Evolutionary conservation across 1,140 invertebrate genomes (phyloP), one percentile per base, ranked within the genome.

Genomic region (Tribolium madens): DNA sequence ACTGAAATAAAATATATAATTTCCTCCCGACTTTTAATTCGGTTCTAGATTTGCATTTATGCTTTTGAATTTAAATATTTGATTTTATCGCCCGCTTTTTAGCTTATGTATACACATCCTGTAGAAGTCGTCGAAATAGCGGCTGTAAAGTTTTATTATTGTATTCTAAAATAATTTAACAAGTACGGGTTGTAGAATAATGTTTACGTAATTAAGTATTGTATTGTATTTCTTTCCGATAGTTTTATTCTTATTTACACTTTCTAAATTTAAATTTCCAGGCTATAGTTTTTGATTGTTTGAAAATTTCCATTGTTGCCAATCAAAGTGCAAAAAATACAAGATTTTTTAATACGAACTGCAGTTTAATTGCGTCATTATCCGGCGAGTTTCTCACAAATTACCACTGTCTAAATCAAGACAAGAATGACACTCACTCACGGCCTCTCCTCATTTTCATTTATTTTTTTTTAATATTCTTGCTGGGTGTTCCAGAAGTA

Each of bases 101-200:
- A 26, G 46, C 3, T 21, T 50, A 72, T 72, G 46, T 72, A 48
- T 72, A 72, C 70, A 72, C 70, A 48, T 72, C 70, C 70, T 72
- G 70, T 72, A 52, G 46, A 50, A 48, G 46, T 33, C 46, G 46
- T 33, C 46, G 42, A 72, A 72, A 72, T 72, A 26, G 46, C 70
- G 12, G 70, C 70, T 52, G 70, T 72, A 72, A 72, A 72, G 50
- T 52, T 72, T 72, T 72, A 72, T 72, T 72, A 72, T 72, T 72
- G 70, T 72, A 72, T 72, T 72, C 70, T 48, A 26, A 72, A 72
- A 72, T 72, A 72, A 72, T 72, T 72, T 72, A 72, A 72, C 70
- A 72, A 72, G 50, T 72, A 31, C 50, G 70, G 70, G 15, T 26
- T 31, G 70, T 52, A 52, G 70, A 72, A 72, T 72, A 72, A 72